phyloP scores from a whole-genome alignment of 2,113 vertebrate genomes.

The Tragulus kanchil region DNA sequence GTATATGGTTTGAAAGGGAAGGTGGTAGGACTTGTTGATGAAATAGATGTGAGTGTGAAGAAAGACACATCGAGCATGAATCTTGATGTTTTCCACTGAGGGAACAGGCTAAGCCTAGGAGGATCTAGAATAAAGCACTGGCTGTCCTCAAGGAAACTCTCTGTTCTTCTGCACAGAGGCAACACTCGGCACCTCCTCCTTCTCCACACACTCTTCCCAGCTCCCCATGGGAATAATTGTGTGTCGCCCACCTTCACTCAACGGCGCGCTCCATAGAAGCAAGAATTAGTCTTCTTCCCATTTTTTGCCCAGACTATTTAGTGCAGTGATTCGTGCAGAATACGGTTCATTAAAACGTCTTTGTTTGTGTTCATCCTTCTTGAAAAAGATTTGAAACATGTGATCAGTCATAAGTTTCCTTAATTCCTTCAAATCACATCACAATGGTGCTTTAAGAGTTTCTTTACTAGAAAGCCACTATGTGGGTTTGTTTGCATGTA shows the following conservation, averaged over 20 bases:
- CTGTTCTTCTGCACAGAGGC: not conserved
- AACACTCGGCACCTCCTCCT: not conserved
- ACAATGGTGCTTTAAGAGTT: not conserved
- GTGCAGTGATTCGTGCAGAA: not conserved
- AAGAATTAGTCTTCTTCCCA: not conserved
- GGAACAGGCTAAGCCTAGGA: not conserved
- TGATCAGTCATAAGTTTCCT: not conserved
- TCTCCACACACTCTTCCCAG: not conserved
- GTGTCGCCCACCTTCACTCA: not conserved
- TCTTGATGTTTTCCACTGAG: slow-evolving; percentile 10
- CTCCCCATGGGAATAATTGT: not conserved
- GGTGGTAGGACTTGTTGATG: not conserved
- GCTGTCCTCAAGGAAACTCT: not conserved
- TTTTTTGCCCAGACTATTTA: not conserved
- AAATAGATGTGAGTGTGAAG: not conserved
- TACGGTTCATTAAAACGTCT: not conserved
- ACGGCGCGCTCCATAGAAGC: not conserved
- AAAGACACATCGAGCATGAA: slow-evolving; percentile 23
- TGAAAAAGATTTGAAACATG: slow-evolving; percentile 41
- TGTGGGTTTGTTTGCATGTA: slow-evolving; percentile 1
- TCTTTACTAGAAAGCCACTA: slow-evolving; percentile 10
- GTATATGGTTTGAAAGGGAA: not conserved
- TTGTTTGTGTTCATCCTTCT: slow-evolving; percentile 39
- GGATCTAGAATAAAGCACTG: not conserved
- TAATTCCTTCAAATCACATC: slow-evolving; percentile 49